A percentile compares a stretch with the other conserved stretches of the same genome.
phyloP scores from a whole-genome alignment of 1,140 invertebrate species.

The Papilio machaon region DNA sequence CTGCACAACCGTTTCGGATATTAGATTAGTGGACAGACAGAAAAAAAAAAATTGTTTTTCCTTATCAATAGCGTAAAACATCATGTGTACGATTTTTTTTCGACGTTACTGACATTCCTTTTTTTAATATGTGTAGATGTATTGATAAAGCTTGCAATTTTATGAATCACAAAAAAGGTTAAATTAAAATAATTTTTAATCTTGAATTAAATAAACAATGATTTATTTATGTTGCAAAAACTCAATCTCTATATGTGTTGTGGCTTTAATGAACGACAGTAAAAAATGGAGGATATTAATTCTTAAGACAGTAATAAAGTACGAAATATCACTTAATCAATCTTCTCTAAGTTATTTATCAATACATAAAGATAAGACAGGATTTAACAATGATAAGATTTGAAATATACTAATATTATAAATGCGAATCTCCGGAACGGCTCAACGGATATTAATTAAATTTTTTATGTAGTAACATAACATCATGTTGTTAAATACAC shows the following conservation, averaged over 20 bases:
- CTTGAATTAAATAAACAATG: not conserved
- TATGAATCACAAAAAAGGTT: no score
- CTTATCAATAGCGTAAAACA: no score
- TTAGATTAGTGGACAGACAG: no score
- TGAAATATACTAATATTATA: not conserved
- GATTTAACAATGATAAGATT: conserved; percentile 1
- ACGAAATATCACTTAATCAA: not conserved
- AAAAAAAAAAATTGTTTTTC: no score
- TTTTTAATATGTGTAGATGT: no score
- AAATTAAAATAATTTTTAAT: not conserved
- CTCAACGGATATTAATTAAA: no score
- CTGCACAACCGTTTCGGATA: no score
- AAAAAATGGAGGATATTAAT: not conserved
- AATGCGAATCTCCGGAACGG: no score
- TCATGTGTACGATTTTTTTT: no score
- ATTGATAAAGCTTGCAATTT: no score
- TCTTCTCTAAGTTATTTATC: conserved; percentile 13
- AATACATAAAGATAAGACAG: not conserved
- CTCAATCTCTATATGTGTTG: not conserved
- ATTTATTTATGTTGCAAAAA: not conserved
- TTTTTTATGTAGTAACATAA: not conserved
- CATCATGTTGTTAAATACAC: not conserved
- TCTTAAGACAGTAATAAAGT: not conserved
- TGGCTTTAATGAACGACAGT: not conserved
- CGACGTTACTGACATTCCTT: no score